phyloP scores from a whole-genome alignment of 2,797 vertebrate species.

The Neostethus bicornis region DNA sequence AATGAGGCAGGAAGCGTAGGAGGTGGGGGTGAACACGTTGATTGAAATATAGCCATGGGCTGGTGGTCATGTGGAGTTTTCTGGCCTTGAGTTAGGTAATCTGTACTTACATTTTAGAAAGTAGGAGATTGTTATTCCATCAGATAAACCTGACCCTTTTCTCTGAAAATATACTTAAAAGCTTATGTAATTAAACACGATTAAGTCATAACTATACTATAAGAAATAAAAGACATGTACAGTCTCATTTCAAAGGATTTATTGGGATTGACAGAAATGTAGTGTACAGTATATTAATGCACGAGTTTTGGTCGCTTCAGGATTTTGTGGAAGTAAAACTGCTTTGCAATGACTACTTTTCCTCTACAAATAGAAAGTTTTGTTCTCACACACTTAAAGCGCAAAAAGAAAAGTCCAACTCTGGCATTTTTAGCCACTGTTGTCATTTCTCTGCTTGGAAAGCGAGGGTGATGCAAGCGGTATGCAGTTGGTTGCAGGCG shows the following conservation, averaged over 20 bases:
- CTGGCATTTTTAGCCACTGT: background rate
- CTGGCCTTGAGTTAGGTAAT: conserved; percentile 38
- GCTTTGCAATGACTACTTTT: background rate
- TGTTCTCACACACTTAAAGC: background rate
- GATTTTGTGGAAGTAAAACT: background rate
- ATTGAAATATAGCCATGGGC: conserved; percentile 74
- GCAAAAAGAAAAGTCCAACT: background rate
- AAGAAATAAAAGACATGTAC: background rate
- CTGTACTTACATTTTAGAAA: conserved; percentile 30
- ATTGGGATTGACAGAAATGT: background rate
- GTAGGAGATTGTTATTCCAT: conserved; percentile 8
- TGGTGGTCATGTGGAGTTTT: conserved; percentile 60
- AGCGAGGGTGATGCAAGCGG: background rate
- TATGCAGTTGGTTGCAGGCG: background rate
- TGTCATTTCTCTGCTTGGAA: background rate
- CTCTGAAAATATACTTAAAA: conserved; percentile 6
- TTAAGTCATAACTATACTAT: background rate
- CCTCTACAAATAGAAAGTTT: background rate
- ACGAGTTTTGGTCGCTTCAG: background rate
- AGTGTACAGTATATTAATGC: background rate
- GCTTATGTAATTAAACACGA: conserved; percentile 1
- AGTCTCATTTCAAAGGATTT: background rate
- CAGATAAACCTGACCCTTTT: conserved; percentile 5
- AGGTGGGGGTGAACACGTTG: conserved; percentile 67
- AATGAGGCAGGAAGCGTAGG: conserved; percentile 66